These are phyloP conservation scores for Clarias fuscus DNA, from an alignment of 2,797 vertebrate species.

Conservation along the genomic window DNA sequence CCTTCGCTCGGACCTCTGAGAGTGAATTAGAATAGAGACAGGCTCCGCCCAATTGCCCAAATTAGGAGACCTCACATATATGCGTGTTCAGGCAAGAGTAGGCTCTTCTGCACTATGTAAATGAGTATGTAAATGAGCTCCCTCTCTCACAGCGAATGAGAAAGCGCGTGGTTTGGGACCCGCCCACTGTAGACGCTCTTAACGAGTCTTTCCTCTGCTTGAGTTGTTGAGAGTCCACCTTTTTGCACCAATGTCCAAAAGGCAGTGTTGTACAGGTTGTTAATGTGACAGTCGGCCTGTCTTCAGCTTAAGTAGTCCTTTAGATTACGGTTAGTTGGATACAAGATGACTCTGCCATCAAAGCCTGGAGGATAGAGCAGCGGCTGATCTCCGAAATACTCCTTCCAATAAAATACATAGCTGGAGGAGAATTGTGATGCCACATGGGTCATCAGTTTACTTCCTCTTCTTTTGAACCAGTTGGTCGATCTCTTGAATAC, in stretches of 20 bases:
- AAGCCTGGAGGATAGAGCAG: slow-evolving; percentile 93
- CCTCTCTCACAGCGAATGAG: too few species aligned
- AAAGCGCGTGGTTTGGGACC: too few species aligned
- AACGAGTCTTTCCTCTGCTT: slow-evolving; percentile 94
- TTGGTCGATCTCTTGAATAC: slow-evolving; percentile 89
- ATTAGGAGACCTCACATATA: too few species aligned
- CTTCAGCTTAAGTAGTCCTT: slow-evolving; percentile 97
- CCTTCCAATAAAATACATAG: slow-evolving; percentile 95
- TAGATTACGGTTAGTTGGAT: slow-evolving; percentile 90
- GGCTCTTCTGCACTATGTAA: too few species aligned
- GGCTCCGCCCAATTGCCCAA: too few species aligned
- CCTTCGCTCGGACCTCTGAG: too few species aligned
- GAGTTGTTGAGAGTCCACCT: slow-evolving; percentile 82
- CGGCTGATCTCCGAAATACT: slow-evolving; percentile 88
- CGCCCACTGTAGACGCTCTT: slow-evolving; percentile 29
- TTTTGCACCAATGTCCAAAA: slow-evolving; percentile 94
- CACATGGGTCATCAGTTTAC: slow-evolving; percentile 97
- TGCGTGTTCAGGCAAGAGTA: too few species aligned
- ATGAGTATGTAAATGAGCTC: too few species aligned
- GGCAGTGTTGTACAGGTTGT: slow-evolving; percentile 95
- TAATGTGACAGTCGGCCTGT: slow-evolving; percentile 96
- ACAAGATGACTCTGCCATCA: slow-evolving; percentile 92
- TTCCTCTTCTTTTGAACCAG: slow-evolving; percentile 97
- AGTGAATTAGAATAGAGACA: too few species aligned
- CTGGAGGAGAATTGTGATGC: slow-evolving; percentile 96